These are phyloP conservation scores for Tetragonisca angustula DNA, from an alignment of 2,888 invertebrate species.

Conservation along the genomic window DNA sequence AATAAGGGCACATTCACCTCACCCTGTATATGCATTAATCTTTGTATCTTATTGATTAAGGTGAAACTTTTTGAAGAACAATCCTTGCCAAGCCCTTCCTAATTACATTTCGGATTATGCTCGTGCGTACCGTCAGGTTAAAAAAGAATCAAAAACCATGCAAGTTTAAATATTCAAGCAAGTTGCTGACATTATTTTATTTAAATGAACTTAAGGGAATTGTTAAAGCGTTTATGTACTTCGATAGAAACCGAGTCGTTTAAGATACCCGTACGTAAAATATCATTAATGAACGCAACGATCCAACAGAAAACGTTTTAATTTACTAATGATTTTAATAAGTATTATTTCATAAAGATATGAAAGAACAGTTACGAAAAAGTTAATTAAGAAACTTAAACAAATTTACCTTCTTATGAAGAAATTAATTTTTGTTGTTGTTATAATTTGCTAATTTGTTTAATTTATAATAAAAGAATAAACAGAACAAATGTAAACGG, in stretches of 20 bases:
- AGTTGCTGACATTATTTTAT: slow-evolving; percentile 27
- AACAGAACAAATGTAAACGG: background rate
- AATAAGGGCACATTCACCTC: slow-evolving; percentile 82
- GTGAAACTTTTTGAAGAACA: slow-evolving; percentile 71
- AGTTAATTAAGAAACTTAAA: background rate
- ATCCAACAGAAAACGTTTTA: background rate
- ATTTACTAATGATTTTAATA: background rate
- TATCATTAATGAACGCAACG: background rate
- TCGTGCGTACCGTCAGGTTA: slow-evolving; percentile 63
- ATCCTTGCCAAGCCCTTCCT: slow-evolving; percentile 75
- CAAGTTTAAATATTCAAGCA: slow-evolving; percentile 17
- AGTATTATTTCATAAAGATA: background rate
- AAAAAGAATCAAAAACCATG: slow-evolving; percentile 39
- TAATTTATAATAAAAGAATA: background rate
- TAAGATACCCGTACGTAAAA: slow-evolving; percentile 28
- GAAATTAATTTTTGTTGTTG: background rate
- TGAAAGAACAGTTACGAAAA: background rate
- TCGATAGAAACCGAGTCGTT: slow-evolving; percentile 28
- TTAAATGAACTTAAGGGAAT: slow-evolving; percentile 58
- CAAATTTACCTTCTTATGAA: background rate
- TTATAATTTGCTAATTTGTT: background rate
- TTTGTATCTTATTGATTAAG: slow-evolving; percentile 76
- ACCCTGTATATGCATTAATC: slow-evolving; percentile 79
- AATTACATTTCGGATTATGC: slow-evolving; percentile 67
- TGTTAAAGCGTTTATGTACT: slow-evolving; percentile 47